Base-by-base conservation (phyloP, 2,113 vertebrate species). In the Neogobius melanostomus region DNA sequence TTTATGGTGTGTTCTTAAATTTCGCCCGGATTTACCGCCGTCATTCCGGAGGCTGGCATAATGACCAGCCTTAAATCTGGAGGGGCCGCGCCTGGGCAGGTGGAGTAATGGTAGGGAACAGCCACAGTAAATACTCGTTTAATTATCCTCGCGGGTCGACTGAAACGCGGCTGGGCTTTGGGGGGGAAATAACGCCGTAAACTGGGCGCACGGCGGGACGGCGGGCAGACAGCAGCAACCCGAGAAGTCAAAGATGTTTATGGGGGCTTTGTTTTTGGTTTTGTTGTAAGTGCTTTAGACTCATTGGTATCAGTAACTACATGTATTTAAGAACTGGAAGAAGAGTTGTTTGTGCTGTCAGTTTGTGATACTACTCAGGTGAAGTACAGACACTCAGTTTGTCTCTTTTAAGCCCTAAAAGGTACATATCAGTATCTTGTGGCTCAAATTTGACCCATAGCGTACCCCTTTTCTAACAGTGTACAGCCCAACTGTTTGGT, bases 111-210 rank as follows among this genome's bases (percentile, higher is more conserved):
- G 66, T 43, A 71, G 53, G 64, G 72, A 72, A 76, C 68, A 5
- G 46, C 50, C 65, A 56, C 67, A 54, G 7, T 85, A 85, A 82
- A 87, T 83, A 75, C 59, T 65, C 46, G 72, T 76, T 7, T 80
- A 86, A 83, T 86, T 83, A 86, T 79, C 73, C 16, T 4, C 28
- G 7, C 28, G 6, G 44, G 48, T 69, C 9, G 7, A 71, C 63
- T 17, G 68, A 9, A 69, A 63, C 45, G 62, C 28, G 17, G 72
- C 68, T 48, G 6, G 21, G 78, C 70, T 68, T 75, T 46, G 46
- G 17, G 59, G 59, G 12, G 67, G n/a, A 80, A 82, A 88, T 82
- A 79, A 81, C 76, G 74, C 79, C 82, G 69, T 86, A 80, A 88
- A 86, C 71, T 74, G 44, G 61, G 60, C 64, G 65, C 17, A 47